phyloP scores from a whole-genome alignment of 1,140 invertebrate species.

The Aporrectodea caliginosa region DNA sequence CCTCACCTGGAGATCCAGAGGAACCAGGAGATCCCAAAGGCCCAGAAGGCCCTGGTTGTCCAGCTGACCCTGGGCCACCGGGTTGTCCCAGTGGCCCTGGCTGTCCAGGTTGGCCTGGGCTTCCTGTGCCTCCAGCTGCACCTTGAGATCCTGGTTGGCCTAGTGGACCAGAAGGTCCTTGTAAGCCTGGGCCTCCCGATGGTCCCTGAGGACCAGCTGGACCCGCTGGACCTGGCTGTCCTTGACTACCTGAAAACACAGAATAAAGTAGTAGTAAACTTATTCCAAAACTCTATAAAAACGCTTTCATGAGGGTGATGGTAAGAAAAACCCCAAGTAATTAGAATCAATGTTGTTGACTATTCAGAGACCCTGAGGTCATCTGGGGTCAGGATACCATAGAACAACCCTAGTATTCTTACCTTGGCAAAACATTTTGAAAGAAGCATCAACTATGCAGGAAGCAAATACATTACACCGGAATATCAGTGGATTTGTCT shows the following conservation, averaged over 20 bases:
- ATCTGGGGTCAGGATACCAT: too few species aligned
- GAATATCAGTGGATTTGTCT: too few species aligned
- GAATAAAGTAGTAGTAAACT: background rate
- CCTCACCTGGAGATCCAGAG: background rate
- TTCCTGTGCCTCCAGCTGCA: conserved; percentile 11
- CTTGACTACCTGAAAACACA: background rate
- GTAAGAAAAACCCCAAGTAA: background rate
- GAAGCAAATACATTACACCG: too few species aligned
- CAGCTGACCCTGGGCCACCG: conserved; percentile 15
- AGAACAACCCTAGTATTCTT: too few species aligned
- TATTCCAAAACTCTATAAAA: background rate
- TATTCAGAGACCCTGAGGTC: too few species aligned
- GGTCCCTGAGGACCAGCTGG: background rate
- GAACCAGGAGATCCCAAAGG: background rate
- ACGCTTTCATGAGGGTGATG: background rate
- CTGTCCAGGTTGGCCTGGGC: conserved; percentile 6
- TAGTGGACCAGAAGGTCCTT: conserved; percentile 9
- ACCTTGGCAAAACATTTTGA: too few species aligned
- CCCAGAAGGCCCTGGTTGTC: conserved; percentile 20
- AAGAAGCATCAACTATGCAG: too few species aligned
- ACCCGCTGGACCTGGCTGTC: background rate
- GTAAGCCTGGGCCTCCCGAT: background rate
- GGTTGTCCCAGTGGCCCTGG: conserved; percentile 22
- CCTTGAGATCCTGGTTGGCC: conserved; percentile 26
- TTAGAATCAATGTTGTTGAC: too few species aligned